phyloP scores from a whole-genome alignment of 2,888 invertebrate species.

The Drosophila subsilvestris region DNA sequence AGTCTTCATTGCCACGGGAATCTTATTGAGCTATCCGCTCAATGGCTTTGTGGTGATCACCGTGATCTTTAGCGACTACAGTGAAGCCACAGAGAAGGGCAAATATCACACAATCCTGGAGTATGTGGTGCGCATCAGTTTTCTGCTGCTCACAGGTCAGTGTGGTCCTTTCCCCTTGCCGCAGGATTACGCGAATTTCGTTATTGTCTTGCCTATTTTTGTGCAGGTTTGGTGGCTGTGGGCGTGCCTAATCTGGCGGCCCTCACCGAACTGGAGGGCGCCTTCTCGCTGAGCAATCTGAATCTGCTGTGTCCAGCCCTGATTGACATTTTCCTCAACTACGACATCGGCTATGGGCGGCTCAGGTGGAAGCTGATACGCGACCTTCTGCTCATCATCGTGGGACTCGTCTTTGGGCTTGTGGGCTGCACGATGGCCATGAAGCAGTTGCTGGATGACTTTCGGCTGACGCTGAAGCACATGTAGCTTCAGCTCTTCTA shows the following conservation, averaged over 20 bases:
- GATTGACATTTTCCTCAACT: conserved; percentile 61
- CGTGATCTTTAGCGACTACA: conserved; percentile 89
- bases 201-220: too few relatives aligned
- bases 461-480: conserved; percentile 41
- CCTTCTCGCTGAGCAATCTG: conserved; percentile 60
- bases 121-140: conserved; percentile 43
- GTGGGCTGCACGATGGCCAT: conserved; percentile 60
- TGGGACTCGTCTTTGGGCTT: conserved; percentile 56
- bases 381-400: conserved; percentile 53
- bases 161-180: neutral
- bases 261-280: conserved; percentile 61
- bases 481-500: neutral
- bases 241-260: conserved; percentile 63
- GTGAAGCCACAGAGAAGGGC: fast-evolving
- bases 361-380: conserved; percentile 59
- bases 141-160: conserved; percentile 54
- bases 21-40: conserved; percentile 96
- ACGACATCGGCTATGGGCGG: conserved; percentile 53
- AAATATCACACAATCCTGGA: conserved; percentile 27
- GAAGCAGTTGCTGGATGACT: conserved; percentile 51
- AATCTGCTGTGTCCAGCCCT: conserved; percentile 64
- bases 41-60: conserved; percentile 98
- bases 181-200: too few relatives aligned
- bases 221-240: conserved; percentile 55
- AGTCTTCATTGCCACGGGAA: conserved; percentile 91